Percentiles rank a stretch among this genome's conserved stretches.
Evolutionary conservation across 2,888 invertebrate genomes (phyloP).

Genomic region (Drosophila anceps): DNA sequence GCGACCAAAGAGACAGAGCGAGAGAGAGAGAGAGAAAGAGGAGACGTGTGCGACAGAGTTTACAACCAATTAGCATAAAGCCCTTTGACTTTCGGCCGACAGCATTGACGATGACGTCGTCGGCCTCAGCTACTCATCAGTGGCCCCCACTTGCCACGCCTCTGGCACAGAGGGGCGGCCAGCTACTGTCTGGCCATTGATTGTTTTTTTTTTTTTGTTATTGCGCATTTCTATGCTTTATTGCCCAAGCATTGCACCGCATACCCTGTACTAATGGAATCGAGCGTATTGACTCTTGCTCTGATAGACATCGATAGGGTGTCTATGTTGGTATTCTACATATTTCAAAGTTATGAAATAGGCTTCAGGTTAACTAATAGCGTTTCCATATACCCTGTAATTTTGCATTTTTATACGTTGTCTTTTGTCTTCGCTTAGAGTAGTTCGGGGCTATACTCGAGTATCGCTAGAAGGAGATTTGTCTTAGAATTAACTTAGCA

Average conservation of each 20-base stretch:
- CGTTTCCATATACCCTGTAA: too few relatives aligned
- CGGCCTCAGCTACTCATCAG: conserved; percentile 36
- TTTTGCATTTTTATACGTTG: too few relatives aligned
- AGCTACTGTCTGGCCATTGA: conserved; percentile 31
- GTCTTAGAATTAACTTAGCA: too few relatives aligned
- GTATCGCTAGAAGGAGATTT: too few relatives aligned
- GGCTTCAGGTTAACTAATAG: too few relatives aligned
- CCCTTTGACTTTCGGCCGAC: conserved; percentile 63
- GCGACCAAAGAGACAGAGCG: not conserved
- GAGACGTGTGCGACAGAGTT: conserved; percentile 22
- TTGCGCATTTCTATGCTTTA: conserved; percentile 23
- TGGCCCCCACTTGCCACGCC: conserved; percentile 12
- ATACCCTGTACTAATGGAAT: not conserved
- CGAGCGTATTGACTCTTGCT: not conserved
- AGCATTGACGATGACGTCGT: conserved; percentile 38
- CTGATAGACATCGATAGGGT: too few relatives aligned
- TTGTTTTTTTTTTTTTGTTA: conserved; percentile 20
- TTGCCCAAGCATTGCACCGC: conserved; percentile 14
- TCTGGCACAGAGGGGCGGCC: conserved; percentile 7
- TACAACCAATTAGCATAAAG: conserved; percentile 68
- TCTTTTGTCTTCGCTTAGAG: too few relatives aligned
- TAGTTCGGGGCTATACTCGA: too few relatives aligned
- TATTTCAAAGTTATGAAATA: too few relatives aligned
- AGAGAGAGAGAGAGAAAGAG: not conserved
- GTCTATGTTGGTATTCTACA: too few relatives aligned